phyloP scores from a whole-genome alignment of 1,140 invertebrate species.

The Notospermus geniculatus region DNA sequence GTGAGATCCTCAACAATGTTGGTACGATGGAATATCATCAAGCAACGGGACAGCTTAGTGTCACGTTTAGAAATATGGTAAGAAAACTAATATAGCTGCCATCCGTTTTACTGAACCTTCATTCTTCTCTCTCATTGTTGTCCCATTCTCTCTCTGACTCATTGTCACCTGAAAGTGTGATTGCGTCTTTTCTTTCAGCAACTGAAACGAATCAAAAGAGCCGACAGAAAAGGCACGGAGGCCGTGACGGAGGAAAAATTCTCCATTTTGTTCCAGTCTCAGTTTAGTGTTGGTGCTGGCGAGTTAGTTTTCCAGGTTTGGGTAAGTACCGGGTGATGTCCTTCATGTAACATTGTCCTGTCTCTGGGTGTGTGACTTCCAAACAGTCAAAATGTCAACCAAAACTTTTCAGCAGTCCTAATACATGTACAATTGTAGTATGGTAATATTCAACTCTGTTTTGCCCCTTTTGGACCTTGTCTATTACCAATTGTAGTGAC shows the following conservation, averaged over 20 bases:
- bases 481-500: no score
- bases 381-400: neutral
- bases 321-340: no score
- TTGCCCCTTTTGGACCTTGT: no score
- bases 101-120: neutral
- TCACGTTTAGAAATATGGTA: slow-evolving; percentile 74
- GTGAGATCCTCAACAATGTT: slow-evolving; percentile 91
- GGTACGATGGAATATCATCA: slow-evolving; percentile 94
- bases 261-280: slow-evolving; percentile 87
- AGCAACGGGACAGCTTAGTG: slow-evolving; percentile 66
- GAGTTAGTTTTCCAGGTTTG: slow-evolving; percentile 79
- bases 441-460: no score
- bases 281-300: slow-evolving; percentile 86
- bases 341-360: no score
- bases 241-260: slow-evolving; percentile 98
- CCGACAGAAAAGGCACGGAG: slow-evolving; percentile 49
- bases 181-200: slow-evolving; percentile 74
- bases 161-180: no score
- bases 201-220: slow-evolving; percentile 84
- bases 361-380: no score
- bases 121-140: neutral
- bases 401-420: neutral
- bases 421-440: no score
- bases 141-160: slow-evolving; percentile 14
- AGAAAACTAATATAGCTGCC: slow-evolving; percentile 4